A percentile compares a stretch with the other conserved stretches of the same genome.
Conservation (phyloP, 2,113 vertebrate genomes). For the Proterorhinus semilunaris region DNA sequence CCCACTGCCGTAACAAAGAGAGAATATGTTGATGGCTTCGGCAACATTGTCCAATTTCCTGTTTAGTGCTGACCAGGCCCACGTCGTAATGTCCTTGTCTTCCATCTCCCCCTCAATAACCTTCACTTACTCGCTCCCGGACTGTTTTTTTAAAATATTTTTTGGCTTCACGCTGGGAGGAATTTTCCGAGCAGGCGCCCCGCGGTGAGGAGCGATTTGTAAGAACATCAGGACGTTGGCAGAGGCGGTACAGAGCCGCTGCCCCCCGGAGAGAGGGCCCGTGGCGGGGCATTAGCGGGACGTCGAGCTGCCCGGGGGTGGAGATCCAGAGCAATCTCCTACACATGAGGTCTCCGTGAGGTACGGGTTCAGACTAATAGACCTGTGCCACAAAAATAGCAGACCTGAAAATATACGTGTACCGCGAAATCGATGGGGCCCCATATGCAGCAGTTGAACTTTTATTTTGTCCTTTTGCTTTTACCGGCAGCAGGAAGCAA, state of each 20-base stretch:
- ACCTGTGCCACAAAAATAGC: too few species aligned
- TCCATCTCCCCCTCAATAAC: not conserved
- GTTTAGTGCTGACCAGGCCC: not conserved
- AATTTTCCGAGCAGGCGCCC: not conserved
- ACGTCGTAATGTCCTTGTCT: constrained; percentile 1
- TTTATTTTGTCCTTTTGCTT: too few species aligned
- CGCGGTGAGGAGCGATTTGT: not conserved
- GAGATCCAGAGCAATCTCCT: not conserved
- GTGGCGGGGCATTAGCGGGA: not conserved
- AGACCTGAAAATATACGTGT: too few species aligned
- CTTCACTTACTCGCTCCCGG: not conserved
- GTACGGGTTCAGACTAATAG: too few species aligned
- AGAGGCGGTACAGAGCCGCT: not conserved
- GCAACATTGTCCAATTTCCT: not conserved
- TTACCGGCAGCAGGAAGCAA: too few species aligned
- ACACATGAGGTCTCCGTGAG: not conserved
- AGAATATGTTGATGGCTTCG: not conserved
- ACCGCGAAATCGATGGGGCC: too few species aligned
- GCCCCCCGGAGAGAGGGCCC: not conserved
- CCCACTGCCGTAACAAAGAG: too few species aligned
- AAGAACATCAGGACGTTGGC: not conserved
- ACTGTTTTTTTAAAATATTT: not conserved
- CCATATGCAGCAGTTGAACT: too few species aligned
- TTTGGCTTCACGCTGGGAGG: not conserved
- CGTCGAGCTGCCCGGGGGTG: not conserved